A percentile compares a stretch with the other conserved stretches of the same genome.
These are phyloP conservation scores for Volucella inflata DNA, from an alignment of 2,888 invertebrate genomes.

Conservation along the genomic window DNA sequence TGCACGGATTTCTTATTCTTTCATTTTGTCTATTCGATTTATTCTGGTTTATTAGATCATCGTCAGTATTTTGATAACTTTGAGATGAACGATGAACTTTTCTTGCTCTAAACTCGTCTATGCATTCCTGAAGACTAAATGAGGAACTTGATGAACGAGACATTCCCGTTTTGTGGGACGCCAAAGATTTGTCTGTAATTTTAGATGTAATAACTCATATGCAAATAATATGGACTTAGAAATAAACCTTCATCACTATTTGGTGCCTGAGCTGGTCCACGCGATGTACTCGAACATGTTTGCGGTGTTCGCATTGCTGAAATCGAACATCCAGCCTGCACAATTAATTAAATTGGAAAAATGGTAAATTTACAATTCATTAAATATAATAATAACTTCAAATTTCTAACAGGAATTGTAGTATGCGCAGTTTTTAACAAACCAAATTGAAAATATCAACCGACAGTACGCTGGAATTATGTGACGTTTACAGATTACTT, in stretches of 20 bases:
- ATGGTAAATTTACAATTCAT: slow-evolving; percentile 20
- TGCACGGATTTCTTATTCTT: slow-evolving; percentile 81
- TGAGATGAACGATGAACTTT: slow-evolving; percentile 78
- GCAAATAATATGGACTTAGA: neutral
- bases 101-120: slow-evolving; percentile 81
- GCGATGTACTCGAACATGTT: slow-evolving; percentile 52
- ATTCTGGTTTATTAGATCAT: slow-evolving; percentile 81
- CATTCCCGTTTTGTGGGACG: slow-evolving; percentile 61
- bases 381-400: neutral
- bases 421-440: slow-evolving; percentile 1
- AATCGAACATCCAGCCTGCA: slow-evolving; percentile 4
- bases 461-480: slow-evolving; percentile 1
- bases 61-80: slow-evolving; percentile 76
- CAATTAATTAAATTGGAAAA: neutral
- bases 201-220: neutral
- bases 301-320: slow-evolving; percentile 58
- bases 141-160: slow-evolving; percentile 79
- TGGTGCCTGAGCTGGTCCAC: slow-evolving; percentile 56
- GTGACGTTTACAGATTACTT: slow-evolving; percentile 46
- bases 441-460: slow-evolving; percentile 39
- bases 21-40: slow-evolving; percentile 81
- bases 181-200: slow-evolving; percentile 46
- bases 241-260: slow-evolving; percentile 60
- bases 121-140: slow-evolving; percentile 82
- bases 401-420: slow-evolving; percentile 19